phyloP scores from a whole-genome alignment of 2,888 invertebrate species.

The Cerastis leucographa region DNA sequence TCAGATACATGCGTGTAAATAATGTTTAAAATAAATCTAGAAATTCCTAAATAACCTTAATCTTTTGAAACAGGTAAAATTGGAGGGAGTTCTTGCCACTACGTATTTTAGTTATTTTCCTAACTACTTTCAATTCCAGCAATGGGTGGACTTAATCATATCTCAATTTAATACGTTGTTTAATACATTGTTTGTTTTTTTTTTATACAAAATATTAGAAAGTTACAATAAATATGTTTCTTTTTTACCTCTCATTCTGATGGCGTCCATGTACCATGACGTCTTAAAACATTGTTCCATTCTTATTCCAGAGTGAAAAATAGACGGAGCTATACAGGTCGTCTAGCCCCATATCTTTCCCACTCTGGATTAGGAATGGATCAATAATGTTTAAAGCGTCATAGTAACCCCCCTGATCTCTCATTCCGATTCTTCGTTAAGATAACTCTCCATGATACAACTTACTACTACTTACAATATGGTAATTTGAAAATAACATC shows the following conservation, averaged over 20 bases:
- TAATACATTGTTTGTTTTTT: neutral
- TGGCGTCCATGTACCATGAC: too few species aligned
- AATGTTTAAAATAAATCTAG: conserved; percentile 52
- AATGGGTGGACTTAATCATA: neutral
- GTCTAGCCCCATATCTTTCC: too few species aligned
- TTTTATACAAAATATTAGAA: conserved; percentile 9
- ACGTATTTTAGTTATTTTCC: neutral
- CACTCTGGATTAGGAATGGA: too few species aligned
- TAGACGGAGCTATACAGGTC: too few species aligned
- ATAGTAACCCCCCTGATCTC: too few species aligned
- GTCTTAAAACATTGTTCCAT: too few species aligned
- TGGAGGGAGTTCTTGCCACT: conserved; percentile 26
- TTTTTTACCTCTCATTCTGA: conserved; percentile 38
- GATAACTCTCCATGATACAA: conserved; percentile 19
- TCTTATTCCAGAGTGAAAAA: too few species aligned
- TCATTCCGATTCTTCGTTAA: neutral
- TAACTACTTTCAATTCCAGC: neutral
- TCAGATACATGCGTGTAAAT: conserved; percentile 68
- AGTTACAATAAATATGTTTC: neutral
- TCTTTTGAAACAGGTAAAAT: conserved; percentile 45
- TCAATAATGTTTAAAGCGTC: too few species aligned
- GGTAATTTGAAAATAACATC: conserved; percentile 70
- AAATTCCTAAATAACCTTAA: conserved; percentile 36
- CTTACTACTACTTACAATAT: conserved; percentile 66
- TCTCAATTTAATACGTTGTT: neutral